These are phyloP conservation scores for Hyalella azteca DNA, from an alignment of 2,888 invertebrate species.

Conservation along the genomic window DNA sequence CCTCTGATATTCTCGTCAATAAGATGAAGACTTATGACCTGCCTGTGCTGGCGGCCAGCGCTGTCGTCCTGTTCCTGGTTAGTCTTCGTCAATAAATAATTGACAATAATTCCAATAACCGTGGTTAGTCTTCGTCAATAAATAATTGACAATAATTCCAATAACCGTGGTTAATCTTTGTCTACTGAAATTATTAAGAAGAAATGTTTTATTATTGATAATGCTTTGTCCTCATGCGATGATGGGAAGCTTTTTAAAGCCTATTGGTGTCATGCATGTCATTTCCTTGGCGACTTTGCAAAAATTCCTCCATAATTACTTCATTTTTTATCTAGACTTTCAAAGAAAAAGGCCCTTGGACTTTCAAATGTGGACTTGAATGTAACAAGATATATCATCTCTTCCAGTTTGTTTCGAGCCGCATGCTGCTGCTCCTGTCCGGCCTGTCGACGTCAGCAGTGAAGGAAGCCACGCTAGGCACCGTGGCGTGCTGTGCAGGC, in stretches of 20 bases:
- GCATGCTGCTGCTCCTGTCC: not conserved
- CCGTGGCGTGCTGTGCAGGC: not conserved
- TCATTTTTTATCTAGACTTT: too few species aligned
- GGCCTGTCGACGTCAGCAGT: not conserved
- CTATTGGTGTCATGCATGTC: too few species aligned
- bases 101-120: too few species aligned
- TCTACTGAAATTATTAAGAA: too few species aligned
- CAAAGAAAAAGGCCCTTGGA: too few species aligned
- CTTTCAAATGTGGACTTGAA: too few species aligned
- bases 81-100: not conserved
- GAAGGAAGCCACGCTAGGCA: not conserved
- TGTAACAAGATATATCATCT: too few species aligned
- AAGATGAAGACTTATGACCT: constrained; percentile 53
- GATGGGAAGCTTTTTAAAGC: too few species aligned
- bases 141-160: not conserved
- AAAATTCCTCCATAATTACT: too few species aligned
- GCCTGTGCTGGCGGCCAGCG: constrained; percentile 43
- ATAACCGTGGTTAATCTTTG: constrained; percentile 45
- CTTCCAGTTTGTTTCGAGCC: not conserved
- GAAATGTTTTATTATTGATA: too few species aligned
- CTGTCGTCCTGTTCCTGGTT: constrained; percentile 46
- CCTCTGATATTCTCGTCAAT: constrained; percentile 43
- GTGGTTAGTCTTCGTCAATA: constrained; percentile 42
- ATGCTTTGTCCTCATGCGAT: too few species aligned
- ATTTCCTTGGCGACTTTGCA: too few species aligned